These are phyloP conservation scores for Sussaba pulchella DNA, from an alignment of 2,888 invertebrate genomes.

Conservation along the genomic window DNA sequence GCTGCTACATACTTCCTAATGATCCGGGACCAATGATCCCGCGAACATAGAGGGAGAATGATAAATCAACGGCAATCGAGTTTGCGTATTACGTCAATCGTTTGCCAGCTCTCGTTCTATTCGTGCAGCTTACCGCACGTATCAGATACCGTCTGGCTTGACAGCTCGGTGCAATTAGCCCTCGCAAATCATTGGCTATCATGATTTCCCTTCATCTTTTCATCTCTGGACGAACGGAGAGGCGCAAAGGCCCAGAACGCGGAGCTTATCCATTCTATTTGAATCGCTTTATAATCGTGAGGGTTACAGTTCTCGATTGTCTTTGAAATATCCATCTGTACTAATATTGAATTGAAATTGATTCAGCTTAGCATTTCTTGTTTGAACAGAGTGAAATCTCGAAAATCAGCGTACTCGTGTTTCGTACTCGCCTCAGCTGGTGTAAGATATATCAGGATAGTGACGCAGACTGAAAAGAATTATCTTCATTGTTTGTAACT, in stretches of 20 bases:
- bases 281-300: no score
- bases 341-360: no score
- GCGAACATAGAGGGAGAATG: conserved; percentile 27
- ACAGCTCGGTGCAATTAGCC: conserved; percentile 46
- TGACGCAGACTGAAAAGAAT: background rate
- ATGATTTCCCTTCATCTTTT: conserved; percentile 19
- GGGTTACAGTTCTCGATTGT: no score
- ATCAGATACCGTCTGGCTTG: conserved; percentile 20
- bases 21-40: conserved; percentile 56
- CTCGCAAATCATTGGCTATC: conserved; percentile 39
- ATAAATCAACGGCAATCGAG: conserved; percentile 55
- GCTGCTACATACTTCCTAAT: conserved; percentile 58
- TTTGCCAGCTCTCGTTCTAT: conserved; percentile 27
- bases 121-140: conserved; percentile 4
- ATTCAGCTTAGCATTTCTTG: no score
- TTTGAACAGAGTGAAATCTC: background rate
- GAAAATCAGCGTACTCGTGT: background rate
- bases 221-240: background rate
- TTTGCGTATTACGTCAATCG: conserved; percentile 58
- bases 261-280: no score
- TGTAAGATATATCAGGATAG: no score
- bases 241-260: no score
- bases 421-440: no score
- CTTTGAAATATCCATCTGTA: no score
- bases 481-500: background rate